These are phyloP conservation scores for Protobothrops mucrosquamatus DNA, from an alignment of 2,113 vertebrate species.

Conservation along the genomic window DNA sequence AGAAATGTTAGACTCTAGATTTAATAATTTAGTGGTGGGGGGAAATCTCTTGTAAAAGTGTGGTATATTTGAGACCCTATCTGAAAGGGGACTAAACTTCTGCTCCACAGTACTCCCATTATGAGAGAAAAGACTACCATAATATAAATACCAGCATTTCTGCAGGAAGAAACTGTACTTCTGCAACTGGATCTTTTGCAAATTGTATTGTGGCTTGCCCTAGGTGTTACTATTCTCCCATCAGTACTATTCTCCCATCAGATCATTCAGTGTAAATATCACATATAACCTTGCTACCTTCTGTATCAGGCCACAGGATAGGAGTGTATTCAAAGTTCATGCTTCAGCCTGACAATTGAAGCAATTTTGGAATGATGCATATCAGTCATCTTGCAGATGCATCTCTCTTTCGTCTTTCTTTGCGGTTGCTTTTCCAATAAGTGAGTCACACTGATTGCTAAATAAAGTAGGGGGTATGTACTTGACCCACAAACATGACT, in stretches of 20 bases:
- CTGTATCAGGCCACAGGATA: background rate
- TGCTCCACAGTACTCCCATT: background rate
- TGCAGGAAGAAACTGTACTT: background rate
- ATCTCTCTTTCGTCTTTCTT: constrained; percentile 2
- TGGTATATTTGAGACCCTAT: background rate
- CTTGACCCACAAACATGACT: constrained; percentile 20
- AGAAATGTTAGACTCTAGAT: background rate
- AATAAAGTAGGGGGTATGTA: constrained; percentile 11
- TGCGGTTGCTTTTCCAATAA: background rate
- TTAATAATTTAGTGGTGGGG: background rate
- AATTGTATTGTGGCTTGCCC: background rate
- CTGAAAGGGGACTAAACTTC: background rate
- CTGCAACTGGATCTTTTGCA: background rate
- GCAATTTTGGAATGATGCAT: background rate
- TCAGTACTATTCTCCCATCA: background rate
- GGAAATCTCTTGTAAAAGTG: background rate
- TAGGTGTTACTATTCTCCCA: background rate
- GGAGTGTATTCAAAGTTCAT: background rate
- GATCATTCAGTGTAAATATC: background rate
- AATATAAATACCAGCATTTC: background rate
- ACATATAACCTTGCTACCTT: background rate
- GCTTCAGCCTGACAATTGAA: background rate
- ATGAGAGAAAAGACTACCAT: background rate
- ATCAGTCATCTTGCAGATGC: constrained; percentile 13
- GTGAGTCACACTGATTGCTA: constrained; percentile 13